Conservation (phyloP, 2,113 vertebrate species). For the Lophius piscatorius region DNA sequence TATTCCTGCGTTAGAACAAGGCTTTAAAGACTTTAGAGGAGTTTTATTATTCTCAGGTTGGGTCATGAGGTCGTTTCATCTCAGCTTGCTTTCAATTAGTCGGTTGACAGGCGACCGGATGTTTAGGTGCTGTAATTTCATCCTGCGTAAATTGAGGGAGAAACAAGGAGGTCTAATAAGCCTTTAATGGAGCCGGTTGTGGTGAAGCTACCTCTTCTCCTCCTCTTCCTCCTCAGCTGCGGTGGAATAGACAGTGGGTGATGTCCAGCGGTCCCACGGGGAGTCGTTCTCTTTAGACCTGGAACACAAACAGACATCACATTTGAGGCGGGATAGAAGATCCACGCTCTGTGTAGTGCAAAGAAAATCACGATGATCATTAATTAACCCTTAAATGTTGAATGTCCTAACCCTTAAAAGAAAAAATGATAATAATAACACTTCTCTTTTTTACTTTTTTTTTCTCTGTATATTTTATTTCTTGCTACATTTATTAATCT, state of each 20-base stretch:
- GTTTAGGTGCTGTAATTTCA: constrained; percentile 40
- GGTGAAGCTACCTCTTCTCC: constrained; percentile 55
- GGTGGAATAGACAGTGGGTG: constrained; percentile 61
- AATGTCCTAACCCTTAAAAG: too few relatives aligned
- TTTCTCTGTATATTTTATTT: too few relatives aligned
- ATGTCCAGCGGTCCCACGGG: constrained; percentile 76
- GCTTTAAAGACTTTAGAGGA: constrained; percentile 5
- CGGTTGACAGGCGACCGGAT: constrained; percentile 49
- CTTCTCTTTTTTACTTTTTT: too few relatives aligned
- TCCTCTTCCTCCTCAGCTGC: constrained; percentile 22
- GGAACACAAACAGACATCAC: constrained; percentile 29
- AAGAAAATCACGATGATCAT: too few relatives aligned
- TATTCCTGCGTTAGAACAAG: too few relatives aligned
- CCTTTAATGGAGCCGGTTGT: constrained; percentile 39
- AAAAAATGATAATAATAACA: too few relatives aligned
- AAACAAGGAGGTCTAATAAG: constrained; percentile 37
- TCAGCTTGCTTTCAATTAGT: constrained; percentile 56
- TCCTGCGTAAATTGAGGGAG: constrained; percentile 21
- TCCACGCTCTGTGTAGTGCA: neutral
- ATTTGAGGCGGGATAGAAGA: neutral
- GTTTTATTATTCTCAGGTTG: constrained; percentile 35
- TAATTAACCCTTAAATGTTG: too few relatives aligned
- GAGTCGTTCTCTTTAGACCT: constrained; percentile 72
- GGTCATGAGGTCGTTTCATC: constrained; percentile 23
- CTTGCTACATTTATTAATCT: too few relatives aligned